Evolutionary conservation across 2,113 vertebrate species (phyloP), one percentile per base, ranked within the genome.

Genomic region (Pholis gunnellus): DNA sequence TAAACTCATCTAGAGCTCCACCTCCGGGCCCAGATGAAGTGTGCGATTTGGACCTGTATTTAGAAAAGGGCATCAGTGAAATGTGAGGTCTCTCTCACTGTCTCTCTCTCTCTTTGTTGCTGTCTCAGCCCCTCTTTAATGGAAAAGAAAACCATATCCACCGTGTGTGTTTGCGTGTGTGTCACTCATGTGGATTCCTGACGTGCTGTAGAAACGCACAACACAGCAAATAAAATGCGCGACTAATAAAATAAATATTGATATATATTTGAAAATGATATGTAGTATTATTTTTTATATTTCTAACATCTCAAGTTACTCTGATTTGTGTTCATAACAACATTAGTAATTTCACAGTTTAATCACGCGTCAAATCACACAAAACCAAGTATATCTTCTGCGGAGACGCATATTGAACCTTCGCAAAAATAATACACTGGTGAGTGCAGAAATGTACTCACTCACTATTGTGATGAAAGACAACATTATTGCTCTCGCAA

Each of bases 1-100:
- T 92, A 93, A 93, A 92, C 92, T 95, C 92, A 94, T 93, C 90
- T 87, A 44, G 87, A 89, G 93, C 86, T 90, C 89, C 86, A 92
- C 88, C 92, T 93, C 85, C 38, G 82, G 88, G 88, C 87, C 84
- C 83, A 93, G 91, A 94, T 92, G 88, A 95, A 94, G 91, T 88
- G 89, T 88, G 92, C 88, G 91, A 93, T 91, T 93, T 84, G 85
- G 87, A 90, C 90, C 89, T 89, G 88, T 87, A 90, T 94, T 93
- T 91, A 91, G 89, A 87, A 87, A 91, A 90, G 91, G 91, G 89
- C 88, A 87, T 80, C 85, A 78, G 90, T 92, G 85, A 93, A 89
- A 94, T 89, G 89, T 91, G 86, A 92, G 85, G 87, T 91, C 78
- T 85, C 40, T 87, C 57, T 79, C 59, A 9, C 57, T 31, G 75